Evolutionary conservation across 64 coral and sea anemone species (phyloP).

Genomic region (Astreopora myriophthalma): DNA sequence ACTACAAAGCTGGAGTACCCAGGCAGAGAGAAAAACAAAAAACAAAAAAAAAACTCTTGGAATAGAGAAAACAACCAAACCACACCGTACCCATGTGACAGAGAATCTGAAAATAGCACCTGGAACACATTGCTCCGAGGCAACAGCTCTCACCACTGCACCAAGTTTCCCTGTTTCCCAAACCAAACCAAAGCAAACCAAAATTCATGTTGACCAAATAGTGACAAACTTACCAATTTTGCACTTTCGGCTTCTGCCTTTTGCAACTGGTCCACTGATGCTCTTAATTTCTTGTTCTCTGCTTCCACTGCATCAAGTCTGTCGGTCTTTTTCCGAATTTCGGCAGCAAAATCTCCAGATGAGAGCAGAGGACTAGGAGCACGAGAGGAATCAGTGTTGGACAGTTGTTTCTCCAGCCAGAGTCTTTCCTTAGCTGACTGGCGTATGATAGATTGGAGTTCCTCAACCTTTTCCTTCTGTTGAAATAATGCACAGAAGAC

Average conservation of each 20-base stretch:
- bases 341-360: conserved; percentile 21
- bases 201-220: background rate
- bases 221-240: conserved; percentile 47
- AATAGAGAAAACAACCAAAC: too few species aligned
- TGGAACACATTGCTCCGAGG: too few species aligned
- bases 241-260: conserved; percentile 58
- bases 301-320: conserved; percentile 28
- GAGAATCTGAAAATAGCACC: too few species aligned
- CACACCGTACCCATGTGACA: too few species aligned
- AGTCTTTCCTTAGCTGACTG: conserved; percentile 86
- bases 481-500: too few species aligned
- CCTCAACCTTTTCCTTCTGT: conserved; percentile 85
- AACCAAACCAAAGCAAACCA: too few species aligned
- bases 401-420: conserved; percentile 81
- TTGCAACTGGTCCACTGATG: conserved; percentile 63
- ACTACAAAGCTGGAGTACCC: too few species aligned
- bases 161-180: too few species aligned
- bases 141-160: too few species aligned
- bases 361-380: conserved; percentile 37
- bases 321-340: conserved; percentile 27
- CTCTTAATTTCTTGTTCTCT: conserved; percentile 70
- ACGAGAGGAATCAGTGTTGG: conserved; percentile 38
- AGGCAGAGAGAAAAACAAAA: too few species aligned
- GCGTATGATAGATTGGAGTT: conserved; percentile 78
- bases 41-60: too few species aligned